Evolutionary conservation across 2,797 vertebrate genomes (phyloP), one percentile per base, ranked within the genome.

Genomic region (Liasis olivaceus): DNA sequence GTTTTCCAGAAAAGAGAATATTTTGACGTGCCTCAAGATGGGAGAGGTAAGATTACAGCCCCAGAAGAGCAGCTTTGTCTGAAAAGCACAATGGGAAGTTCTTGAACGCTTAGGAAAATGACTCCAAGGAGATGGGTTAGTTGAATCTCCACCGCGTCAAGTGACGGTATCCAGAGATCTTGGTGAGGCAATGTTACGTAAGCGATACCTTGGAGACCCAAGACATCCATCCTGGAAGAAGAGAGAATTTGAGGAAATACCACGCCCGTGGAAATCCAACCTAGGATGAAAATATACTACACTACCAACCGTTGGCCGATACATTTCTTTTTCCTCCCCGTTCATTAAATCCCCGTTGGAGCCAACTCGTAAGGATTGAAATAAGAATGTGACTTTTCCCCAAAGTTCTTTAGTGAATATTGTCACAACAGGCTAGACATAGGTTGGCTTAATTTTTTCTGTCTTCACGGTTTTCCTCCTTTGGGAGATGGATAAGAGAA

Each of bases 11-110:
- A 89, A 97, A 97, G 72, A 81, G 9, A 94, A 93, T 92, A 94
- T 95, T 95, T 72, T 96, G 97, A 97, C 87, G 96, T 98, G 97
- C 98, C 98, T 98, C 97, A 96, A 96, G 97, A 97, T 97, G 97
- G 96, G 96, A 97, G 96, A 97, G 97, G 95, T 86, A 92, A 96
- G 95, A 95, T 47, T 91, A 87, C 56, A 94, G 94, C 93, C 90
- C 94, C 95, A 28, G n/a, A 47, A 64, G 95, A 93, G 42, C 94
- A 95, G 95, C 97, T 96, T 96, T 96, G 92, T 96, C 97, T 93
- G 31, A 81, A 31, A 17, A 87, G 85, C 28, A 58, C n/a, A 81
- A 81, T 89, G 94, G 63, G 28, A 94, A 91, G 28, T 20, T 93
- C 3, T 87, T 92, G 17, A 94, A 92, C 64, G 91, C 93, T 56